Evolutionary conservation across 2,113 vertebrate species (phyloP).

Genomic region (Pseudolaguvia tuberculata): DNA sequence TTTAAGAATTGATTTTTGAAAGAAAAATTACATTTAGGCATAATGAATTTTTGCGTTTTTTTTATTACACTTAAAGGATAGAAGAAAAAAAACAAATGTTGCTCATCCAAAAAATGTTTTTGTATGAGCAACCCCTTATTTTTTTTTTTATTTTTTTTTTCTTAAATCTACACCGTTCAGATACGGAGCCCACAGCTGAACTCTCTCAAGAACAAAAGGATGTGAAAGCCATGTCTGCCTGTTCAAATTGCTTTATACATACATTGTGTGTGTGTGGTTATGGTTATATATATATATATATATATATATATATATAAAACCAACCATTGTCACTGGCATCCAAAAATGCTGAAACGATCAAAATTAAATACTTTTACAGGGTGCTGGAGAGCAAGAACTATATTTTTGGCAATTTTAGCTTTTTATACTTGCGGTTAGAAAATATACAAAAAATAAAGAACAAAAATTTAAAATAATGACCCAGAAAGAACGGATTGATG

Average conservation of each 20-base stretch:
- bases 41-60: too few species aligned
- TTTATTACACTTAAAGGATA: too few species aligned
- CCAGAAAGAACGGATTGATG: constrained; percentile 38
- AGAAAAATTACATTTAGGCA: too few species aligned
- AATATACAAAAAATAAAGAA: constrained; percentile 57
- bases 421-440: constrained; percentile 82
- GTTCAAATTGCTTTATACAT: constrained; percentile 83
- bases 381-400: constrained; percentile 74
- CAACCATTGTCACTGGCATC: constrained; percentile 74
- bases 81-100: too few species aligned
- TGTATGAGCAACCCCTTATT: too few species aligned
- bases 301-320: constrained; percentile 63
- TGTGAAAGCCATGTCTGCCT: constrained; percentile 83
- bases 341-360: constrained; percentile 68
- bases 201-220: constrained; percentile 70
- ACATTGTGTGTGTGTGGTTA: too few species aligned
- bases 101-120: too few species aligned
- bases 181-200: constrained; percentile 56
- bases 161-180: constrained; percentile 47
- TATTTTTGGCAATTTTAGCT: constrained; percentile 84
- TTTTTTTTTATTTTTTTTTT: too few species aligned
- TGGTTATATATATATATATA: constrained; percentile 65
- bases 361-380: constrained; percentile 81
- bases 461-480: constrained; percentile 52
- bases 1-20: too few species aligned